phyloP scores from a whole-genome alignment of 2,113 vertebrate genomes.

The Cacatua alba region DNA sequence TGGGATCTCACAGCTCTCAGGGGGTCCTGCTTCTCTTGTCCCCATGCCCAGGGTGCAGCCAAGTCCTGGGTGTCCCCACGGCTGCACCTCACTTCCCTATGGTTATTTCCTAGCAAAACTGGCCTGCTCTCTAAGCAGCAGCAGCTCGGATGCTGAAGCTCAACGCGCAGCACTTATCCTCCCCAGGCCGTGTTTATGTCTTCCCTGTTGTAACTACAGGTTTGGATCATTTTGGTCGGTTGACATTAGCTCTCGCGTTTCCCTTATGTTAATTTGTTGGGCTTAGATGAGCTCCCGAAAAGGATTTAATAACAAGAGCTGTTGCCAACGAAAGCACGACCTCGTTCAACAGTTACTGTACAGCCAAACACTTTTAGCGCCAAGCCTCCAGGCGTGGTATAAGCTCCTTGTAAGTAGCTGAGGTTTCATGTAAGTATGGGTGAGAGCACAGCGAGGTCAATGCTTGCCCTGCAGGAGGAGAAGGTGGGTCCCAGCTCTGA shows the following conservation, averaged over 20 bases:
- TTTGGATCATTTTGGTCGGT: background rate
- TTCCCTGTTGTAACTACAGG: background rate
- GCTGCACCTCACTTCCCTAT: background rate
- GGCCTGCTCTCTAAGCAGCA: background rate
- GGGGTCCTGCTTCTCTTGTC: background rate
- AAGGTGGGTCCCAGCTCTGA: background rate
- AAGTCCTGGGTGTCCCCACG: background rate
- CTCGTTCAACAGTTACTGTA: background rate
- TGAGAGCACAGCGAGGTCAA: background rate
- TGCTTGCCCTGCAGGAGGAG: fast-evolving
- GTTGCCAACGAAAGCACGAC: constrained; percentile 10
- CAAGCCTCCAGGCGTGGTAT: background rate
- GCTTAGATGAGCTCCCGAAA: constrained; percentile 26
- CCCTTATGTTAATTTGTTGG: constrained; percentile 34
- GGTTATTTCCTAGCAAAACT: background rate
- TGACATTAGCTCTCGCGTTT: background rate
- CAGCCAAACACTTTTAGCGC: background rate
- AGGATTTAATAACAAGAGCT: background rate
- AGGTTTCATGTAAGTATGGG: background rate
- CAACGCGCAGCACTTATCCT: background rate
- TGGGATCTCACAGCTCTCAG: fast-evolving
- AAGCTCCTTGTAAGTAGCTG: background rate
- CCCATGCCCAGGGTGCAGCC: background rate
- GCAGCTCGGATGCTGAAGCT: background rate
- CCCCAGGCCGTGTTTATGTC: background rate